Evolutionary conservation across 2,797 vertebrate species (phyloP).

Genomic region (Prunella strophiata): DNA sequence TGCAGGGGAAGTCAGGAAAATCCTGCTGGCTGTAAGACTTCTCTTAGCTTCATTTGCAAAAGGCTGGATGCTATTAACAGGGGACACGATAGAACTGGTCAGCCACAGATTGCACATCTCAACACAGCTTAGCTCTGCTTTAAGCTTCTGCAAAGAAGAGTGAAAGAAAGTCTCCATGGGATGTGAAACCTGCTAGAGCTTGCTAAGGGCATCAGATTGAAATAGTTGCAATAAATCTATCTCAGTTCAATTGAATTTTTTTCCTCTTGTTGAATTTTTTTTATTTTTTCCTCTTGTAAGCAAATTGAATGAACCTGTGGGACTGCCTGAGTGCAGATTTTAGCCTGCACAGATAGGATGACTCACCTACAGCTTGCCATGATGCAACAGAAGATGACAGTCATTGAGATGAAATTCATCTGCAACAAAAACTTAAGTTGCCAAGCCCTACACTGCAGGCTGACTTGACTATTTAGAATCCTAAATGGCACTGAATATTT

Average conservation of each 20-base stretch:
- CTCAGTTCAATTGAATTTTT: not conserved
- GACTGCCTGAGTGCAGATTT: not conserved
- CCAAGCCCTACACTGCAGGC: not conserved
- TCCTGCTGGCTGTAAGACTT: not conserved
- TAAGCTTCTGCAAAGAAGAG: not conserved
- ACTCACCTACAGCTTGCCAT: not conserved
- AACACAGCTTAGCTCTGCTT: not conserved
- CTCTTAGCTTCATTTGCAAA: not conserved
- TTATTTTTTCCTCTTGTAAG: fast-evolving
- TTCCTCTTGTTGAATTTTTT: not conserved
- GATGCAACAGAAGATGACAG: not conserved
- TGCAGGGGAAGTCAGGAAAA: not conserved
- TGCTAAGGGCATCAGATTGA: not conserved
- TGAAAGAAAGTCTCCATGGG: not conserved
- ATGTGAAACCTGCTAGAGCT: not conserved
- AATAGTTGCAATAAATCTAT: not conserved
- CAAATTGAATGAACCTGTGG: not conserved
- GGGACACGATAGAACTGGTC: not conserved
- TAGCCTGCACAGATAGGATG: not conserved
- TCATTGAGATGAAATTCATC: not conserved
- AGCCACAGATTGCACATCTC: not conserved
- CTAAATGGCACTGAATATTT: not conserved
- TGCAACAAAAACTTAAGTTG: not conserved
- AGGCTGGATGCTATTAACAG: not conserved
- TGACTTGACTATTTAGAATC: not conserved